Percentiles rank a stretch among this genome's conserved stretches.
phyloP scores from a whole-genome alignment of 2,113 vertebrate species.

The Myanophis thanlyinensis region DNA sequence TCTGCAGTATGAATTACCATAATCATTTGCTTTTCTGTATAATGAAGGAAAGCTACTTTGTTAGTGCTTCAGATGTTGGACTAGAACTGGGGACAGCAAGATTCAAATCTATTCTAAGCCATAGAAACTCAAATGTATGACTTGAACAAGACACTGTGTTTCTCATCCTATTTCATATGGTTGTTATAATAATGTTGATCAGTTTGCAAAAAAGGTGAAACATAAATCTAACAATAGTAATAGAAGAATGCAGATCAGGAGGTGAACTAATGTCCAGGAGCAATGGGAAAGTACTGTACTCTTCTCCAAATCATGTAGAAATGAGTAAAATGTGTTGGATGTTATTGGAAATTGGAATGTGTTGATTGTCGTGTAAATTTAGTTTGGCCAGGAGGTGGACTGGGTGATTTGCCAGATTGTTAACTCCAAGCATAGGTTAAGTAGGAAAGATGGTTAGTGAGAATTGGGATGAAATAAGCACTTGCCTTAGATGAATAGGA shows the following conservation, averaged over 20 bases:
- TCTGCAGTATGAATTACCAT: neutral
- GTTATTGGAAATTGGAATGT: neutral
- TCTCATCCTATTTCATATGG: neutral
- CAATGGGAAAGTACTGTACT: neutral
- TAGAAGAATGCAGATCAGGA: neutral
- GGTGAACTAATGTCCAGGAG: neutral
- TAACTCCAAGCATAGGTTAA: neutral
- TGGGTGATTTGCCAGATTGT: neutral
- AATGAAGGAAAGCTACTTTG: neutral
- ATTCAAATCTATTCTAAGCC: neutral
- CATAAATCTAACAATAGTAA: neutral
- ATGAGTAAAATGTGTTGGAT: neutral
- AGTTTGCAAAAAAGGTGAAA: neutral
- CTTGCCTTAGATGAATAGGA: neutral
- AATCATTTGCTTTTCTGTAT: neutral
- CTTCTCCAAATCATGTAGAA: neutral
- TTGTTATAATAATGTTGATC: neutral
- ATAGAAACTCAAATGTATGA: neutral
- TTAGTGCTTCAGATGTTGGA: neutral
- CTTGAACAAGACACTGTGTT: neutral
- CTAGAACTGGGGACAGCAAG: neutral
- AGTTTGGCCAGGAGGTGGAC: neutral
- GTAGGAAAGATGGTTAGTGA: neutral
- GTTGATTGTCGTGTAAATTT: neutral
- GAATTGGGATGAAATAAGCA: neutral